These are phyloP conservation scores for Boulengeromyrus knoepffleri DNA, from an alignment of 2,113 vertebrate species.

Conservation along the genomic window DNA sequence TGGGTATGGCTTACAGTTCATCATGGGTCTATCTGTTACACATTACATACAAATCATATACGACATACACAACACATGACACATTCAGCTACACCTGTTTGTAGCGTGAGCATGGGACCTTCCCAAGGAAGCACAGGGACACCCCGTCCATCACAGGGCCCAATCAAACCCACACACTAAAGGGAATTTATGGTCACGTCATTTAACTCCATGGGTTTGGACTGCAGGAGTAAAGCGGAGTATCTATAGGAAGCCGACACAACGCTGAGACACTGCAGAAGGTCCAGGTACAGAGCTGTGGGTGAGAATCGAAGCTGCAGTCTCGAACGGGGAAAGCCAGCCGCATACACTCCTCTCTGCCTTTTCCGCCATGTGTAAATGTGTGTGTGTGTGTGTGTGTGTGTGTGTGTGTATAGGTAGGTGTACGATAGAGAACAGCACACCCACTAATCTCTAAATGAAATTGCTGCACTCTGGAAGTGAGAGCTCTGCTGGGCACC, in stretches of 20 bases:
- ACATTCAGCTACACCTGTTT: neutral
- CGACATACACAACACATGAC: neutral
- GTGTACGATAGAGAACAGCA: conserved; percentile 18
- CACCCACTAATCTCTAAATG: conserved; percentile 34
- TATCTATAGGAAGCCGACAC: neutral
- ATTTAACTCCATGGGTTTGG: neutral
- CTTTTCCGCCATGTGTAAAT: neutral
- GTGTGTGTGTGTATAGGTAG: neutral
- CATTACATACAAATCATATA: neutral
- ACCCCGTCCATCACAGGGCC: neutral
- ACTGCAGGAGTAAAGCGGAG: neutral
- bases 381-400: too few species aligned
- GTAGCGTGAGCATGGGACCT: neutral
- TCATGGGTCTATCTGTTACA: neutral
- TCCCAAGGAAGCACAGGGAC: neutral
- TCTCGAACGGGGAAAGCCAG: neutral
- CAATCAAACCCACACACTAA: neutral
- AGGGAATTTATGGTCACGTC: neutral
- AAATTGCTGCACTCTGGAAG: conserved; percentile 19
- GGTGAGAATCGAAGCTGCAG: neutral
- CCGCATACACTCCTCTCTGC: neutral
- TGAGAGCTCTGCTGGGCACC: conserved; percentile 19
- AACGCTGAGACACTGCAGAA: neutral
- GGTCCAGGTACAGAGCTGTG: neutral
- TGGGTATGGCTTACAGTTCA: neutral